phyloP scores from a whole-genome alignment of 2,797 vertebrate genomes.

The Lutjanus argentimaculatus region DNA sequence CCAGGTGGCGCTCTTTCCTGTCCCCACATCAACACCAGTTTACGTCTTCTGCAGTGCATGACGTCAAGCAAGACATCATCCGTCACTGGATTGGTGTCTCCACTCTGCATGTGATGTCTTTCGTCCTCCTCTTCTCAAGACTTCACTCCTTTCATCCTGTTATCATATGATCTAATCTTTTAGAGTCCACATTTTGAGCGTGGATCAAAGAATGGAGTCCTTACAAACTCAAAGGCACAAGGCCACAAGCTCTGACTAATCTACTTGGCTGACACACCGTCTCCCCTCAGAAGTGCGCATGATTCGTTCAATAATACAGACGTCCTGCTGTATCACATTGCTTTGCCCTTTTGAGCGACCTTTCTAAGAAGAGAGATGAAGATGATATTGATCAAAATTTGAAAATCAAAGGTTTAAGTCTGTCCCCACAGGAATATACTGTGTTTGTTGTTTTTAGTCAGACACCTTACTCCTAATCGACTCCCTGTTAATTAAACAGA shows the following conservation, averaged over 20 bases:
- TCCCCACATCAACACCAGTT: slow-evolving; percentile 30
- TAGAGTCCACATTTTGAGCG: slow-evolving; percentile 41
- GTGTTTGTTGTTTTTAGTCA: slow-evolving; percentile 15
- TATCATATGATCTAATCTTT: slow-evolving; percentile 50
- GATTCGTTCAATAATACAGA: slow-evolving; percentile 52
- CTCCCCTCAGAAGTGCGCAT: slow-evolving; percentile 43
- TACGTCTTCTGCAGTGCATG: slow-evolving; percentile 53
- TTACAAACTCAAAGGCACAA: slow-evolving; percentile 35
- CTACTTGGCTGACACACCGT: slow-evolving; percentile 21
- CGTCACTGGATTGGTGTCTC: slow-evolving; percentile 41
- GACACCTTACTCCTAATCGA: too few relatives aligned
- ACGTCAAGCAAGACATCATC: slow-evolving; percentile 39
- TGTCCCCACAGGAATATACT: background rate
- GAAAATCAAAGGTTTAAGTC: slow-evolving; percentile 29
- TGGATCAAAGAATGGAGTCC: slow-evolving; percentile 47
- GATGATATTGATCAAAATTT: slow-evolving; percentile 38
- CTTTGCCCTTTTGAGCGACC: slow-evolving; percentile 30
- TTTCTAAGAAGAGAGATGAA: slow-evolving; percentile 25
- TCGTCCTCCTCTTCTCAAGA: slow-evolving; percentile 53
- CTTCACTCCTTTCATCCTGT: slow-evolving; percentile 46
- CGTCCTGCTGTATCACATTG: slow-evolving; percentile 32
- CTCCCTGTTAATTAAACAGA: too few relatives aligned
- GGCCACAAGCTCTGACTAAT: slow-evolving; percentile 54
- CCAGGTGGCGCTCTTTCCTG: slow-evolving; percentile 38
- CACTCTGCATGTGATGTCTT: slow-evolving; percentile 63